Base-by-base conservation (phyloP, 2,888 invertebrate genomes). In the Morpho deidamia region DNA sequence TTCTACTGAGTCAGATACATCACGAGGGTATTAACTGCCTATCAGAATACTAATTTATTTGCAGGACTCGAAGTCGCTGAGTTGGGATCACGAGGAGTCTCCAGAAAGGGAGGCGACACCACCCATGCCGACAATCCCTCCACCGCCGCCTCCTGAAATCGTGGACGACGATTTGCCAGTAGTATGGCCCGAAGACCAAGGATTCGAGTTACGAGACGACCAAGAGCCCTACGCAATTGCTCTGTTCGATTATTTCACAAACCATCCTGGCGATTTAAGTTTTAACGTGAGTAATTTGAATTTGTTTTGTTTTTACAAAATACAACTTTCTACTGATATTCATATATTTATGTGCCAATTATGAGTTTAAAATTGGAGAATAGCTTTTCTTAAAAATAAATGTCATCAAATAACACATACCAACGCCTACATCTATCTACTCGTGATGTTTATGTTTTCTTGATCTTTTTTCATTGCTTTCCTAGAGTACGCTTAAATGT, bases 51-150 rank as follows among this genome's bases (percentile, higher is more conserved):
- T 32, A 10, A 12, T 32, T 42, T 23, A 23, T 11, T 69, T 74
- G 10, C 65, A 88, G 87, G 83, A 83, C 49, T 70, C 78, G 7
- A 84, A 82, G 63, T 65, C 72, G 0, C 69, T 80, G 39, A 71
- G 68, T 55, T 89, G 88, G 88, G 83, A 82, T 35, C 67, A 72
- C 8, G 80, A 80, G 8, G 70, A 69, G 53, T 77, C 79, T 10
- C 76, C 81, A 0, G 82, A 81, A 44, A 71, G 84, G 11, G 91
- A 92, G 59, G 76, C 86, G 1, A 94, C 94, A 14, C 94, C 93
- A 0, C 95, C 96, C 0, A 95, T 96, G 95, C 96, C 96, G 8
- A 91, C 91, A 40, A 90, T 94, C 61, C 95, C 95, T 7, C 95
- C 96, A 2, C 95, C 95, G 1, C 93, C 94, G 42, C 95, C 94